Conservation (phyloP, 2,797 vertebrate species). For the Schizopygopsis pylzovi region DNA sequence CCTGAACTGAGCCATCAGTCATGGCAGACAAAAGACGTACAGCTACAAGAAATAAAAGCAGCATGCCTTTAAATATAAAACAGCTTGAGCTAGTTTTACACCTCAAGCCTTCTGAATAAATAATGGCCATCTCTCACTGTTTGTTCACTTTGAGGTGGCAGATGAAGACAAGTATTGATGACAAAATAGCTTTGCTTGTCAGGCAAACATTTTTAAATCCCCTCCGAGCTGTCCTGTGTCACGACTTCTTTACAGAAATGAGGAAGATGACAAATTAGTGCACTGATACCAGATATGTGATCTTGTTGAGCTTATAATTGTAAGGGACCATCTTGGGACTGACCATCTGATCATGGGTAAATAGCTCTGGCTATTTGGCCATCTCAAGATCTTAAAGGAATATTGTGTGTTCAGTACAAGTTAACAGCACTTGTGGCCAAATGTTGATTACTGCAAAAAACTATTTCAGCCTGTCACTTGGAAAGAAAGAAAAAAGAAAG, state of each 20-base stretch:
- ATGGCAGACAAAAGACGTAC: background rate
- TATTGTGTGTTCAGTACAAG: too few species aligned
- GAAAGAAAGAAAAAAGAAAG: too few species aligned
- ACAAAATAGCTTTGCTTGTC: constrained; percentile 45
- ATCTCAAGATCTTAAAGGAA: background rate
- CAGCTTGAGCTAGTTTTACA: constrained; percentile 17
- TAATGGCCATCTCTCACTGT: constrained; percentile 20
- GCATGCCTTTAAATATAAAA: constrained; percentile 33
- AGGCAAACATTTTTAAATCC: constrained; percentile 42
- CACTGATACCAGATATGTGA: constrained; percentile 1
- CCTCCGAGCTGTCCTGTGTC: constrained; percentile 28
- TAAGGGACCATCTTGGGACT: background rate
- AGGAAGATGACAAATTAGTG: constrained; percentile 19
- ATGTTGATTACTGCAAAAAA: too few species aligned
- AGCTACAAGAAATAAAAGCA: constrained; percentile 37
- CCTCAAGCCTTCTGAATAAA: constrained; percentile 46
- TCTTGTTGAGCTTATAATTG: background rate
- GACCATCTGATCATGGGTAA: constrained; percentile 5
- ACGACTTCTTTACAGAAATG: constrained; percentile 22
- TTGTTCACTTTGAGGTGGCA: constrained; percentile 46
- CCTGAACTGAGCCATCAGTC: background rate
- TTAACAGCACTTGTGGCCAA: too few species aligned
- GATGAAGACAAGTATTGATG: constrained; percentile 46
- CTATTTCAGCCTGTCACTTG: too few species aligned
- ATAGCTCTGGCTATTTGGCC: background rate